phyloP scores from a whole-genome alignment of 2,113 vertebrate species.

The Gambusia affinis region DNA sequence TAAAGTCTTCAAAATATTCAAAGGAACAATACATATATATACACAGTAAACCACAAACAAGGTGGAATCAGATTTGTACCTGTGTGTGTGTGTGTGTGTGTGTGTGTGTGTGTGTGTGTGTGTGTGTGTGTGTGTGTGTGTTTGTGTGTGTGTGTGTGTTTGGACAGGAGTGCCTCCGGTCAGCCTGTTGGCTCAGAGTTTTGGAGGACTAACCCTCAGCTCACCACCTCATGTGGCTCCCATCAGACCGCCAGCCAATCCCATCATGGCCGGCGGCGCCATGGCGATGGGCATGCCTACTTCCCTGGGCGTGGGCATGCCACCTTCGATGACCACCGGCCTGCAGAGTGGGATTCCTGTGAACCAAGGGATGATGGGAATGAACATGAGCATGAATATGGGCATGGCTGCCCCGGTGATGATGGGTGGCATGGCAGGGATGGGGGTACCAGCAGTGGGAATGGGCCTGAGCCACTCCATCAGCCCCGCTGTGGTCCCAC shows the following conservation, averaged over 20 bases:
- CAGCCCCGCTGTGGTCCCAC: slow-evolving; percentile 82
- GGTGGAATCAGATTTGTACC: slow-evolving; percentile 10
- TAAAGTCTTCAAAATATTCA: too few relatives aligned
- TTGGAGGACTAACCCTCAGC: slow-evolving; percentile 89
- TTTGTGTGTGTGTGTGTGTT: slow-evolving; percentile 29
- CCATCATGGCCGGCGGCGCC: slow-evolving; percentile 79
- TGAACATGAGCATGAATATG: slow-evolving; percentile 85
- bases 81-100: background rate
- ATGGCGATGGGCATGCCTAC: slow-evolving; percentile 78
- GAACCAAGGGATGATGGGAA: slow-evolving; percentile 88
- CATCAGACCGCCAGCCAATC: slow-evolving; percentile 79
- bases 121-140: slow-evolving; percentile 21
- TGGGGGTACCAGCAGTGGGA: slow-evolving; percentile 82
- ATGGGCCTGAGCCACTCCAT: slow-evolving; percentile 70
- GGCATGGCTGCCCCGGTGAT: slow-evolving; percentile 81
- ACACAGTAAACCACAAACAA: background rate
- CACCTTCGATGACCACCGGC: slow-evolving; percentile 84
- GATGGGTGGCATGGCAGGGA: slow-evolving; percentile 65
- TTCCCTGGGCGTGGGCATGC: slow-evolving; percentile 53
- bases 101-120: background rate
- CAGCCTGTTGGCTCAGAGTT: slow-evolving; percentile 89
- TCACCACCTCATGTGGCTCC: slow-evolving; percentile 82
- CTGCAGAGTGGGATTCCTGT: slow-evolving; percentile 74
- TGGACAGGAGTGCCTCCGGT: slow-evolving; percentile 87
- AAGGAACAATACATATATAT: background rate